Percentiles rank a stretch among this genome's conserved stretches.
Evolutionary conservation across 2,797 vertebrate genomes (phyloP).

Genomic region (Protonibea diacanthus): DNA sequence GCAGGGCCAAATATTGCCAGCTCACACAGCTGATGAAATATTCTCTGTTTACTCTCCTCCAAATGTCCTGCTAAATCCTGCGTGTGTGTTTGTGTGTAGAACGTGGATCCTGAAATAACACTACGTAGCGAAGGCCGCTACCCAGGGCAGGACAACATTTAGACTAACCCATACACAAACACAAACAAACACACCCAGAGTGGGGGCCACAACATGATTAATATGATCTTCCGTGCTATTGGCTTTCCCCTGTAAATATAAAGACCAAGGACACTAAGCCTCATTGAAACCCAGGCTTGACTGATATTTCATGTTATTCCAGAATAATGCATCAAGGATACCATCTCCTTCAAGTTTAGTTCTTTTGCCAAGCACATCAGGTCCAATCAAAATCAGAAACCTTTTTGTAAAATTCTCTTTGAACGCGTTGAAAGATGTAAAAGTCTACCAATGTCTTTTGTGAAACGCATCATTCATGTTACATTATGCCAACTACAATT

Average conservation of each 20-base stretch:
- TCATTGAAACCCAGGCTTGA: conserved; percentile 49
- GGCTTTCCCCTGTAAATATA: conserved; percentile 59
- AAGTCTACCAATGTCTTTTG: neutral
- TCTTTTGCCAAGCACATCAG: conserved; percentile 36
- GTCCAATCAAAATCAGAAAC: conserved; percentile 33
- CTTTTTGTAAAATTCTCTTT: conserved; percentile 29
- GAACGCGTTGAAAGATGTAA: conserved; percentile 4
- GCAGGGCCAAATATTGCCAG: conserved; percentile 75
- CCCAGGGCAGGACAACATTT: conserved; percentile 58
- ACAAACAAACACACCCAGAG: conserved; percentile 38
- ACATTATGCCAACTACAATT: conserved; percentile 33
- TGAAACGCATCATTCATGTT: neutral
- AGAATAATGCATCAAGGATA: conserved; percentile 63
- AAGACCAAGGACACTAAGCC: conserved; percentile 58
- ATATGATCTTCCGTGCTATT: conserved; percentile 52
- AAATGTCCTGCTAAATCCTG: conserved; percentile 79
- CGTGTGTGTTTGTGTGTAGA: conserved; percentile 46
- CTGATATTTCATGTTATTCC: conserved; percentile 53
- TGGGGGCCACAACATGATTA: conserved; percentile 51
- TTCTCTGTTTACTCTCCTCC: conserved; percentile 80
- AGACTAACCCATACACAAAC: conserved; percentile 53
- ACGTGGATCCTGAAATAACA: conserved; percentile 66
- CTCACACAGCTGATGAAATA: conserved; percentile 85
- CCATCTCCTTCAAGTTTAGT: conserved; percentile 38
- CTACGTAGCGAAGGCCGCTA: conserved; percentile 47